Evolutionary conservation across 2,888 invertebrate genomes (phyloP).

Genomic region (Dendrolimus pini): DNA sequence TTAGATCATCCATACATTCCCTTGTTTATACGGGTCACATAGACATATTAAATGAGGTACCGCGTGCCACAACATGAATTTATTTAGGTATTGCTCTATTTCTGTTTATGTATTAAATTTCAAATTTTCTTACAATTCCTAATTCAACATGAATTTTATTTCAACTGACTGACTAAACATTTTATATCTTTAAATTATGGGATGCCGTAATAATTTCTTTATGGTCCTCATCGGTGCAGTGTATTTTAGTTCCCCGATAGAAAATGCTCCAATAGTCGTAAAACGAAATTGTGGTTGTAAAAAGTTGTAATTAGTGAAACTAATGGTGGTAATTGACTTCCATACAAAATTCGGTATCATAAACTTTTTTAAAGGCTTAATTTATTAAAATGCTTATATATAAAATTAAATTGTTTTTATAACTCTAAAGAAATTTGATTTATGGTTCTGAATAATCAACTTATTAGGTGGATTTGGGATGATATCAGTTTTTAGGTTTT

Average conservation of each 20-base stretch:
- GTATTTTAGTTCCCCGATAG: conserved; percentile 45
- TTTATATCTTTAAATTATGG: conserved; percentile 54
- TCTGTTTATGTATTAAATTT: no score
- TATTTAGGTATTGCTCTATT: no score
- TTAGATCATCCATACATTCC: no score
- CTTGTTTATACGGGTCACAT: no score
- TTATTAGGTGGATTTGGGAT: conserved; percentile 12
- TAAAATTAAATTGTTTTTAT: conserved; percentile 40
- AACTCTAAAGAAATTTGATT: conserved; percentile 24
- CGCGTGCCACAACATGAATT: no score
- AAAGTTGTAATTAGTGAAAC: conserved; percentile 70
- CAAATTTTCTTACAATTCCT: no score
- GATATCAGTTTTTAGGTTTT: not conserved
- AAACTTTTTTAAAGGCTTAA: conserved; percentile 38
- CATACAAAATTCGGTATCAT: conserved; percentile 42
- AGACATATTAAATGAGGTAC: no score
- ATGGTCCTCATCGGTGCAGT: conserved; percentile 35
- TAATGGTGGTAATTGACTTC: conserved; percentile 61
- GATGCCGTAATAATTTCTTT: conserved; percentile 54
- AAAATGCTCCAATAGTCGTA: conserved; percentile 59
- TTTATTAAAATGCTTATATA: conserved; percentile 19
- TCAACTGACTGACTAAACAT: conserved; percentile 7
- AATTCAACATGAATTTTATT: no score
- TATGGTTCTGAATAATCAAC: conserved; percentile 19
- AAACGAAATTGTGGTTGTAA: conserved; percentile 63